Base-by-base conservation (phyloP, 2,888 invertebrate species). In the Laothoe populi region DNA sequence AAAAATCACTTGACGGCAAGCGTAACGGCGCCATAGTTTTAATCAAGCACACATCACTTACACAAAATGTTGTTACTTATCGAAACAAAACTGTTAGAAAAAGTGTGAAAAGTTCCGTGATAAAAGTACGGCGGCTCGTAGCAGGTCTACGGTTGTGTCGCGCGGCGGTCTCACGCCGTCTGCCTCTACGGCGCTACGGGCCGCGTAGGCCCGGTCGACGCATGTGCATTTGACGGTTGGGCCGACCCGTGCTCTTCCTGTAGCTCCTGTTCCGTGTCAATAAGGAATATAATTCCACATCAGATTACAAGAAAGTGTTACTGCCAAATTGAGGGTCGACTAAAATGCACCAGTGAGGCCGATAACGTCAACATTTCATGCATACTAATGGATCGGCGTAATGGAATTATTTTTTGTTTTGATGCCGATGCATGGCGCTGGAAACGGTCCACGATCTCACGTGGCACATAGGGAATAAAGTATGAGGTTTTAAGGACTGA, bases 81-180 rank as follows among this genome's bases (percentile, higher is more conserved):
- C 74, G 71, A 69, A 66, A 71, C 71, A 71, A n/a, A 72, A 72
- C 69, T 70, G 74, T 75, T 83, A 83, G 82, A 87, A 88, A 76
- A 90, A 89, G 88, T 90, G 87, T 84, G 82, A 88, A 44, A 90
- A 92, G 91, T 91, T 90, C 81, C 83, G 85, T 72, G 68, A 72
- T 68, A 67, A 68, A 64, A 65, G 72, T 76, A 79, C 72, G 74
- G 65, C 65, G 69, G 64, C 49, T 78, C 83, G 87, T 87, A 86
- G 86, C 78, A 81, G 83, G 75, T 77, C 82, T 82, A 84, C 86
- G 88, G 76, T 84, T 78, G 82, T 65, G 71, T 75, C 70, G 70
- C 69, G 73, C 82, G 89, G 87, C 90, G 90, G 77, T 81, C 81
- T 81, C 73, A 74, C 88, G 90, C 90, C 88, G 86, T 90, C 87